phyloP scores from a whole-genome alignment of 2,113 vertebrate genomes.

The Picathartes gymnocephalus region DNA sequence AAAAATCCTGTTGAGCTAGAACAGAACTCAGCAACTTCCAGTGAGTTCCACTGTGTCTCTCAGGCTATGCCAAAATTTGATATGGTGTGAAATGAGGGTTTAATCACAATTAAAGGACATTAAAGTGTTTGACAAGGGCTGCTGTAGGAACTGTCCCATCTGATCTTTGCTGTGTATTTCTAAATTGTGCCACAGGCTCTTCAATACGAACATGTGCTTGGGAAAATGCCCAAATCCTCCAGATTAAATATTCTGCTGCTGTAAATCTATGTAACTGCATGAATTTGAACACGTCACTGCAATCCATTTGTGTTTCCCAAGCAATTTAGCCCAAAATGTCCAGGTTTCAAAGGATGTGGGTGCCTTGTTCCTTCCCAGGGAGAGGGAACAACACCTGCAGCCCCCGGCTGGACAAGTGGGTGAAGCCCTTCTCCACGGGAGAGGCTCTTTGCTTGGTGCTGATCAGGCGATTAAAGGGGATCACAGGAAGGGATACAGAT shows the following conservation, averaged over 20 bases:
- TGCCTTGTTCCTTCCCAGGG: rapidly evolving
- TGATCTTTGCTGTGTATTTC: neutral
- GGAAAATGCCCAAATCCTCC: neutral
- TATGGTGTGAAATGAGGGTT: neutral
- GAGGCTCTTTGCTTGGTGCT: neutral
- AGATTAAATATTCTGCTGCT: neutral
- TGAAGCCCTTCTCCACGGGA: neutral
- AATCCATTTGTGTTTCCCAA: neutral
- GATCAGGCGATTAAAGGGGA: neutral
- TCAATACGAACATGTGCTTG: neutral
- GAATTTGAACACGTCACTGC: neutral
- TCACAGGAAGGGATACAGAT: neutral
- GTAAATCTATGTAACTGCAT: neutral
- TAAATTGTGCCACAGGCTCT: neutral
- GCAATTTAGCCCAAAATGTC: neutral
- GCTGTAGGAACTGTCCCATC: neutral
- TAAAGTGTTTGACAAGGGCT: neutral
- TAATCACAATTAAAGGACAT: neutral
- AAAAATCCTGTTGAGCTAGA: neutral
- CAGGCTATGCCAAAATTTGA: neutral
- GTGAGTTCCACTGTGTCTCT: neutral
- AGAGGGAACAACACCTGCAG: neutral
- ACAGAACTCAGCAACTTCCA: neutral
- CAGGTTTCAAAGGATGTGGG: neutral
- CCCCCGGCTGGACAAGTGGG: neutral